Base-by-base conservation (phyloP, 2,888 invertebrate species). In the Chalcosyrphus nemorum region DNA sequence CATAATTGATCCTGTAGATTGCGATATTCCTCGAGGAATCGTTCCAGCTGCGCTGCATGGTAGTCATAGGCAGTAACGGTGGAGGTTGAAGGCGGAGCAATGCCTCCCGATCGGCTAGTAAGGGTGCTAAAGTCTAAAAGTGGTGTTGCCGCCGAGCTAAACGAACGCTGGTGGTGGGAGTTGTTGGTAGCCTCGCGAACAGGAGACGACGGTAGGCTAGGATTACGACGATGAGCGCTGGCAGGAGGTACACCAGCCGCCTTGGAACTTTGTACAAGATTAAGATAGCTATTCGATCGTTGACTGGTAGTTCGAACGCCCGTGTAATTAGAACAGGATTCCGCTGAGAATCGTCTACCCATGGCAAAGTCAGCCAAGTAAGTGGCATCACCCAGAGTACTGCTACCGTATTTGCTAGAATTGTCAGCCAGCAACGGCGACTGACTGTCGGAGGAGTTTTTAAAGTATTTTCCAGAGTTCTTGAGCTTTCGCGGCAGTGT, bases 11-110 rank as follows among this genome's bases (percentile, higher is more conserved):
- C 95, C 89, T 96, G 95, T 74, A 96, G 92, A 87, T 93, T 94
- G 87, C 95, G 93, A 89, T 96, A 96, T 89, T 96, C 96, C 88
- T 96, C 95, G 50, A 96, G 93, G 90, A 96, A 96, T 71, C 94
- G 93, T 88, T 96, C 96, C 84, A 96, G 91, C 89, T 96, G 96
- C 13, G 95, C 95, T 0, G 96, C 95, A 89, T 96, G 95, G 88
- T 95, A 95, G 89, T 96, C 96, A 90, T 95, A 96, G 15, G 93
- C 92, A 52, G 92, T 93, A 52, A 94, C 93, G 77, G 93, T 93
- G 1, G 93, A 92, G 11, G 89, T 89, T 7, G 89, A 88, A 75
- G 87, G 87, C 13, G 93, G 92, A n/a, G 78, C 78, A 1, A 88
- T 87, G 0, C 87, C 89, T 0, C 88, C 89, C 0, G 90, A 87